phyloP scores from a whole-genome alignment of 2,113 vertebrate species.

The Saguinus midas region DNA sequence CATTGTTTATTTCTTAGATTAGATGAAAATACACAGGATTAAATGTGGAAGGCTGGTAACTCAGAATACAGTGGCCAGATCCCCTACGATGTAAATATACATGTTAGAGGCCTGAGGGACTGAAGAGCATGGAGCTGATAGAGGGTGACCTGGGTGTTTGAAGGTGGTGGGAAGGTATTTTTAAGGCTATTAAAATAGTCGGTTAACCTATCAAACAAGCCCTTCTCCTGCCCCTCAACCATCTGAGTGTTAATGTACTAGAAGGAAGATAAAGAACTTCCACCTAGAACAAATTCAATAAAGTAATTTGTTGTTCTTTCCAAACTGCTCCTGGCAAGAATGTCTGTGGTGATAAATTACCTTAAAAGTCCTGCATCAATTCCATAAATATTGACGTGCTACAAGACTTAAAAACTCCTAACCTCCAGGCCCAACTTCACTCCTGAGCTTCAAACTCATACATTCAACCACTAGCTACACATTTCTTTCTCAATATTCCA shows the following conservation, averaged over 20 bases:
- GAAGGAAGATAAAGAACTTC: neutral
- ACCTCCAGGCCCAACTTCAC: neutral
- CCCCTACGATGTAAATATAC: neutral
- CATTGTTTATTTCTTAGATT: neutral
- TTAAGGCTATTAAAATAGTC: neutral
- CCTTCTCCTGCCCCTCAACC: neutral
- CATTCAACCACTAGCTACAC: neutral
- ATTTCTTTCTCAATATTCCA: neutral
- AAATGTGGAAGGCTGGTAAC: neutral
- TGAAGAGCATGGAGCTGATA: neutral
- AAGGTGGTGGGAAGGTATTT: neutral
- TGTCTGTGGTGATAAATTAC: neutral
- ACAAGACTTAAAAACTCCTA: neutral
- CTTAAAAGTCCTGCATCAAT: slow-evolving; percentile 6
- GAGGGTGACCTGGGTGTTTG: neutral
- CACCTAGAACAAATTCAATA: neutral
- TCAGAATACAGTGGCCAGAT: neutral
- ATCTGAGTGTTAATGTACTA: neutral
- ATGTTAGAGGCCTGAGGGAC: neutral
- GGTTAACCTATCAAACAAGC: neutral
- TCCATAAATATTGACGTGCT: neutral
- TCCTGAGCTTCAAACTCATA: slow-evolving; percentile 15
- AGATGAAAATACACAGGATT: neutral
- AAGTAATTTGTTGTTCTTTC: slow-evolving; percentile 1
- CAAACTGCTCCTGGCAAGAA: neutral